Evolutionary conservation across 2,797 vertebrate species (phyloP), one percentile per base, ranked within the genome.

Genomic region (Silurus aristotelis): DNA sequence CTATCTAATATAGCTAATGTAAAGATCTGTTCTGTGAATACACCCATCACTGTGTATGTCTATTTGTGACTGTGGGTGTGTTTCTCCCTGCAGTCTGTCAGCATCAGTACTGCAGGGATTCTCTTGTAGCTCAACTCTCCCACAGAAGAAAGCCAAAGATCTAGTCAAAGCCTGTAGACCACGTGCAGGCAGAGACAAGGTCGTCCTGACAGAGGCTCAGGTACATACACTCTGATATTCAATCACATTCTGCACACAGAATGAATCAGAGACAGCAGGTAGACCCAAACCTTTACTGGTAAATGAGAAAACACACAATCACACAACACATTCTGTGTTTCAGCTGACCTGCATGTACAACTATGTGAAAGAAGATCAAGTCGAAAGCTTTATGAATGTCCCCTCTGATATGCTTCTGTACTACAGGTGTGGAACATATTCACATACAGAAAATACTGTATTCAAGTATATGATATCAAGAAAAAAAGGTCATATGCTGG

Each of bases 341-440:
- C 86, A 95, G 94, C 85, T 95, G 60, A 92, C 91, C 25, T 94
- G 94, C 90, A 94, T 94, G 94, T 88, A 91, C 90, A 93, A 92
- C 88, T 84, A 90, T 19, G 15, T 94, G 20, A 87, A 80, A 71
- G 89, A 73, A 14, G 38, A 86, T 3, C 13, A 88, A 43, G 76
- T 84, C 12, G 79, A 91, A 79, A 88, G 63, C 68, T 94, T 94
- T 31, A 85, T 66, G 58, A 91, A 93, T 13, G 90, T 94, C 76
- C 94, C 93, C 2, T 61, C 92, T 84, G 94, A 93, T 61, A 84
- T 94, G 90, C 90, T 95, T 58, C 92, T 94, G 6, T 95, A 93
- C 87, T 90, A 92, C n/a, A 87, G 86, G 94, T 94, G 58, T 92
- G 90, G 90, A 75, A 64, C 67, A 67, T 10, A 17, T 5, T 67